Evolutionary conservation across 2,113 vertebrate genomes (phyloP).

Genomic region (Platysteira castanea): DNA sequence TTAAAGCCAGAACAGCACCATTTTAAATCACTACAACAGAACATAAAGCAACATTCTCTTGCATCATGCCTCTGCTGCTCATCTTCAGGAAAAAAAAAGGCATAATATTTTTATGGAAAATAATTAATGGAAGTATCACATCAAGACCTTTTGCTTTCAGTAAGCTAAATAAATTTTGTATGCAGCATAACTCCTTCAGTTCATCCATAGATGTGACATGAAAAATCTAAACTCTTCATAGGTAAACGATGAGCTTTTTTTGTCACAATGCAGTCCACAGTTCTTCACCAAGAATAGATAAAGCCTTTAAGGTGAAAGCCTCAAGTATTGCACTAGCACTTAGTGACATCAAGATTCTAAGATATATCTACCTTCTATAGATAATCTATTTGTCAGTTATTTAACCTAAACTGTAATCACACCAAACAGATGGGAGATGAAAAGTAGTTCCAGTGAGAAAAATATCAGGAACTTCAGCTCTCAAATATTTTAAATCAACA

Average conservation of each 20-base stretch:
- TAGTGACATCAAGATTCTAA: background rate
- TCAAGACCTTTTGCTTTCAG: background rate
- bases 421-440: background rate
- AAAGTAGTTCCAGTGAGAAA: background rate
- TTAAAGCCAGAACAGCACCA: background rate
- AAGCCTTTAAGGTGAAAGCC: background rate
- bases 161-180: background rate
- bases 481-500: constrained; percentile 25
- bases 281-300: background rate
- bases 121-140: background rate
- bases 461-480: constrained; percentile 6
- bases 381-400: background rate
- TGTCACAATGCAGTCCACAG: background rate
- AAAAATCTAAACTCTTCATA: background rate
- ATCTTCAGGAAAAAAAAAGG: background rate
- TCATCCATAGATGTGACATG: background rate
- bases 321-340: background rate
- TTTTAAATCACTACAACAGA: background rate
- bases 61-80: background rate
- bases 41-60: background rate
- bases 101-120: background rate
- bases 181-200: background rate
- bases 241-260: background rate
- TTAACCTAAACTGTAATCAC: constrained; percentile 5
- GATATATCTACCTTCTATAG: background rate